Conservation (phyloP, 1,140 invertebrate species). For the Episyrphus balteatus region DNA sequence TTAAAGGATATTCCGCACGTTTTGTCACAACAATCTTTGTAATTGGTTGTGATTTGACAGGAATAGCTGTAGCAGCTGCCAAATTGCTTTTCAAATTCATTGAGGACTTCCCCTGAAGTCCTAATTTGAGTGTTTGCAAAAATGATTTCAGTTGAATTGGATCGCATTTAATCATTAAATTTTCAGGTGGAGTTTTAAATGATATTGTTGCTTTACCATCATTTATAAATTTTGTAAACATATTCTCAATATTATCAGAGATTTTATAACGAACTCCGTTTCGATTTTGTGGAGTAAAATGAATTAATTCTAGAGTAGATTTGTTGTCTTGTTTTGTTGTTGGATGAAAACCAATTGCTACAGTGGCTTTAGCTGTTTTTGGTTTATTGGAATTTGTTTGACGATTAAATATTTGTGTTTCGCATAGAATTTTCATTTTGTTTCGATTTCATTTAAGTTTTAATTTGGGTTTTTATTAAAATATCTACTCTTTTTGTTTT, state of each 20-base stretch:
- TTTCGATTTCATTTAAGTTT: constrained; percentile 18
- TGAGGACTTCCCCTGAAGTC: constrained; percentile 46
- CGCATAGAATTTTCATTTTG: constrained; percentile 60
- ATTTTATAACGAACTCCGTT: constrained; percentile 55
- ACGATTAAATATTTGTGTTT: constrained; percentile 51
- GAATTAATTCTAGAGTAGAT: constrained; percentile 48
- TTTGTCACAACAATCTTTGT: constrained; percentile 49
- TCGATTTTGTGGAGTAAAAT: constrained; percentile 54
- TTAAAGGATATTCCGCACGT: constrained; percentile 51
- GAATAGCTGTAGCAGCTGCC: constrained; percentile 38
- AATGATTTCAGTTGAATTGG: constrained; percentile 55
- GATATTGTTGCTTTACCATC: constrained; percentile 65
- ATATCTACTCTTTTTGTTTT: too few species aligned
- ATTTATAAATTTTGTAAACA: constrained; percentile 55
- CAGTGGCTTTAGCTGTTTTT: constrained; percentile 46
- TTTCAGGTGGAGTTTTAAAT: constrained; percentile 54
- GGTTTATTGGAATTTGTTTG: constrained; percentile 34
- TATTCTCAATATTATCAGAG: constrained; percentile 48
- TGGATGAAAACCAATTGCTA: constrained; percentile 52
- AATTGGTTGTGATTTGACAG: constrained; percentile 35
- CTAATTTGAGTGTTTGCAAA: constrained; percentile 49
- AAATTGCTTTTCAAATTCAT: constrained; percentile 43
- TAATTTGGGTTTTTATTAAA: too few species aligned
- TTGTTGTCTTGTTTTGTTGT: constrained; percentile 35
- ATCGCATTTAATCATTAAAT: constrained; percentile 57